phyloP scores from a whole-genome alignment of 2,888 invertebrate genomes.

The Sycophila texana region DNA sequence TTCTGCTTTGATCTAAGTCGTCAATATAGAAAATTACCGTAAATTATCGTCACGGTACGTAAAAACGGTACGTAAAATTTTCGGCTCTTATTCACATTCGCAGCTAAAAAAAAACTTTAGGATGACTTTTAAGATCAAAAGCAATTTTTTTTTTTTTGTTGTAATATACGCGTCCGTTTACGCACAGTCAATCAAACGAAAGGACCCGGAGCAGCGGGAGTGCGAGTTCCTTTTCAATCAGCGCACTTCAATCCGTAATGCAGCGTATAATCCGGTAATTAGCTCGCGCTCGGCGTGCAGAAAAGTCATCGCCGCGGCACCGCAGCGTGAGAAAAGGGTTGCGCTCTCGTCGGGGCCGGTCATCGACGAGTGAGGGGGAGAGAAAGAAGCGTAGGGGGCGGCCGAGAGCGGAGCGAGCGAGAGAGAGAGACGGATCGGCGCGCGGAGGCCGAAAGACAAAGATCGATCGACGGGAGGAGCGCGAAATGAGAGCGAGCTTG shows the following conservation, averaged over 20 bases:
- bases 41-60: no score
- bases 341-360: slow-evolving; percentile 20
- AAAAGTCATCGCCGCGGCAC: slow-evolving; percentile 58
- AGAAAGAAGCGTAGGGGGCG: slow-evolving; percentile 6
- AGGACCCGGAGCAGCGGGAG: slow-evolving; percentile 39
- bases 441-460: slow-evolving; percentile 51
- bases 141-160: no score
- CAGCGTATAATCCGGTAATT: no score
- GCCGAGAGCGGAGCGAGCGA: no score
- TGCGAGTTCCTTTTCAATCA: background rate
- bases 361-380: slow-evolving; percentile 54
- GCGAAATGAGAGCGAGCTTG: slow-evolving; percentile 48
- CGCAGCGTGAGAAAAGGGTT: slow-evolving; percentile 66
- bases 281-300: background rate
- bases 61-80: no score
- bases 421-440: slow-evolving; percentile 56
- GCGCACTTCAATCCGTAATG: no score
- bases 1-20: no score
- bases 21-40: no score
- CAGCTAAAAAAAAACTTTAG: no score
- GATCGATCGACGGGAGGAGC: slow-evolving; percentile 58
- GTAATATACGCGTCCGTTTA: no score
- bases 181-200: background rate
- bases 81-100: no score
- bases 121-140: no score